Base-by-base conservation (phyloP, 2,797 vertebrate genomes). In the Pelochelys cantorii region DNA sequence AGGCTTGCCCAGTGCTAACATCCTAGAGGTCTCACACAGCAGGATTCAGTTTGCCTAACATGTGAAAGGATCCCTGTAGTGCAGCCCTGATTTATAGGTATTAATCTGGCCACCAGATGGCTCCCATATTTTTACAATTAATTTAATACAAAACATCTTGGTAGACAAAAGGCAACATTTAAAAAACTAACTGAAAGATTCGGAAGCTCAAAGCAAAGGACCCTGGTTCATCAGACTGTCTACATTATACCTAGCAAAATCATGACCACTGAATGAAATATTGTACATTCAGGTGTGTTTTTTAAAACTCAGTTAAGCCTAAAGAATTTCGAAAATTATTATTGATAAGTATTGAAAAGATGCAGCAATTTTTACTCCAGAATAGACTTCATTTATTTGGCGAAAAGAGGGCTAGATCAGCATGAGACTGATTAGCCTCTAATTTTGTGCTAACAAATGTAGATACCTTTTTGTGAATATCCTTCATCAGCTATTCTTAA, bases 41-140 rank as follows among this genome's bases (percentile, higher is more conserved):
- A 27, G 60, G 52, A 11, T 12, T 29, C 25, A 77, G 13, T 11
- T 29, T 53, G 27, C 29, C 25, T 77, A 48, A 15, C 25, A 52
- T 29, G 8, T 9, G 22, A 27, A 84, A 91, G 13, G 7, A 88
- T 10, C 11, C 27, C 15, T 75, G 27, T 27, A 79, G 53, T 29
- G 9, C 23, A 89, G 42, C 12, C 12, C 20, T 18, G n/a, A 34
- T 75, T 86, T 52, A 55, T 57, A 52, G n/a, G n/a, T 42, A 37
- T 29, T 75, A 84, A 37, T 20, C 29, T 95, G 83, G 84, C 90
- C 92, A 79, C 84, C 92, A 86, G 84, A 81, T 84, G 88, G 53
- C 79, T 94, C 59, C 60, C 2, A n/a, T n/a, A 92, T 93, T 96
- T 97, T 96, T 89, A 79, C 79, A 25, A 29, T 29, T 94, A 94